Evolutionary conservation across 2,888 invertebrate genomes (phyloP).

Genomic region (Xestia rhomboidea): DNA sequence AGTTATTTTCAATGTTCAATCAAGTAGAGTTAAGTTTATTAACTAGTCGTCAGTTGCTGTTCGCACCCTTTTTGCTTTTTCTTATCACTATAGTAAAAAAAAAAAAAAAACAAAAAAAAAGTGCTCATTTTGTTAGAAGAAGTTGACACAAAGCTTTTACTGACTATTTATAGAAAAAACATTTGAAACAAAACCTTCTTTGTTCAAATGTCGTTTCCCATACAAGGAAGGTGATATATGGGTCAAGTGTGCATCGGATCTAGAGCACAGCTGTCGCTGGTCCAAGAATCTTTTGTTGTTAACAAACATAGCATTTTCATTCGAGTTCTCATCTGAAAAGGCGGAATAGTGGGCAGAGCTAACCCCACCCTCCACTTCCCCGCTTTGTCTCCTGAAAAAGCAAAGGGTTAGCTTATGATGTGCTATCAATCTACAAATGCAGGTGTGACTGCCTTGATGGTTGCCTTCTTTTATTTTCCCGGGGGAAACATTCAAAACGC

Average conservation of each 20-base stretch:
- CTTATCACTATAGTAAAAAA: no score
- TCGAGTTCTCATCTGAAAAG: not conserved
- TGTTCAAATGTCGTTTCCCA: not conserved
- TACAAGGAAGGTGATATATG: conserved; percentile 5
- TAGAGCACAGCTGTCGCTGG: not conserved
- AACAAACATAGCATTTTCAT: not conserved
- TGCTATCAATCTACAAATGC: not conserved
- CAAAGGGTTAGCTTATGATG: not conserved
- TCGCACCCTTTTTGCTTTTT: not conserved
- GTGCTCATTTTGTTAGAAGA: not conserved
- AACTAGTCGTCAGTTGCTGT: not conserved
- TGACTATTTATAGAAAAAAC: not conserved
- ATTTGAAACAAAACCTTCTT: not conserved
- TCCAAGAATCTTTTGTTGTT: conserved; percentile 4
- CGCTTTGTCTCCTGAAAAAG: not conserved
- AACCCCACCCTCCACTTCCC: not conserved
- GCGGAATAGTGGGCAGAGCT: not conserved
- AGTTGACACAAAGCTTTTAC: not conserved
- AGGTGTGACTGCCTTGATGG: not conserved
- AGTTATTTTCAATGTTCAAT: conserved; percentile 31
- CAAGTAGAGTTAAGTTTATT: not conserved
- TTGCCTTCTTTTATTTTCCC: no score
- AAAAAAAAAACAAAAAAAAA: not conserved
- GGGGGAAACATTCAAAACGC: no score
- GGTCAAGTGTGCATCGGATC: conserved; percentile 32